Evolutionary conservation across 2,888 invertebrate species (phyloP), one percentile per base, ranked within the genome.

Genomic region (Palloptera scutellata): DNA sequence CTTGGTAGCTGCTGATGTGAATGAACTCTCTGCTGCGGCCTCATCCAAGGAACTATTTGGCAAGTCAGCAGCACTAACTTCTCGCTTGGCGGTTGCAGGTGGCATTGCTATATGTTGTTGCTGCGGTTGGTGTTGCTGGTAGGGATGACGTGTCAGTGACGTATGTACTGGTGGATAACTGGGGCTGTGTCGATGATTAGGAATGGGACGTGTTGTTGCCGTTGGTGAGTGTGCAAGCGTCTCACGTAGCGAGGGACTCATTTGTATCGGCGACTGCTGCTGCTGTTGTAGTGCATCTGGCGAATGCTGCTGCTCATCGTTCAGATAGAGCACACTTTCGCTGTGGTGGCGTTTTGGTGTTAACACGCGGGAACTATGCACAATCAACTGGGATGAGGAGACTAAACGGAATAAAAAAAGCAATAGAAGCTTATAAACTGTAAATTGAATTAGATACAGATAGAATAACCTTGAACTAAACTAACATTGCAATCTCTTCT

Each of bases 341-440:
- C 92, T 92, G 78, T 91, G 90, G 82, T 92, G 92, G 66, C 92
- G 87, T 83, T 93, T 92, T 12, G 92, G 92, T 57, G 91, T 91
- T 78, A 90, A 89, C 30, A 93, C 92, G 68, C 91, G 86, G 43
- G 92, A 90, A 77, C 92, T 92, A 78, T 92, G 93, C 54, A 89
- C 92, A 72, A 93, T 92, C 70, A 90, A 86, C 78, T 91, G 91
- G 73, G 87, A 85, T 64, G 87, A 84, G 66, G 85, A 84, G 74
- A 85, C 86, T 84, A 84, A 61, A 80, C 75, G 74, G 72, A 69
- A 17, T 17, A 13, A 55, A 54, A 48, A 66, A 62, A 61, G 15
- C 63, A 15, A 61, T 41, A 54, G 41, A 45, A 30, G n/a, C n/a
- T n/a, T n/a, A 30, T 30, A 30, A 30, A 6, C 6, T 30, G 6